Percentiles rank a stretch among this genome's conserved stretches.
Evolutionary conservation across 2,113 vertebrate species (phyloP).

Genomic region (Phalacrocorax carbo): DNA sequence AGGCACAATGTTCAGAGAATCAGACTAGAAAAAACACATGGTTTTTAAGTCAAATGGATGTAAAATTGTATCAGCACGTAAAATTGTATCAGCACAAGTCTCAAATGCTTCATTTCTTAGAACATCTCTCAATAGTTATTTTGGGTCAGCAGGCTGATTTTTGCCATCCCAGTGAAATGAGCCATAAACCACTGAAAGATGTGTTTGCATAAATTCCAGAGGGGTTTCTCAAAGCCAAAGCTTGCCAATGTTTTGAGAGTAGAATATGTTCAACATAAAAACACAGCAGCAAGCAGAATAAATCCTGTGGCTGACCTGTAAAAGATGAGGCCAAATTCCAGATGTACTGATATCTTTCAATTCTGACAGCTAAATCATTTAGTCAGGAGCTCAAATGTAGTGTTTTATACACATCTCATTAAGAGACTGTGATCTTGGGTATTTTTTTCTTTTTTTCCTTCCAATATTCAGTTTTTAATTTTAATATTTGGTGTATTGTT

Average conservation of each 20-base stretch:
- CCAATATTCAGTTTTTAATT: neutral
- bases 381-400: neutral
- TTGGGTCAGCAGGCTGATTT: neutral
- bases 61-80: neutral
- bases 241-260: neutral
- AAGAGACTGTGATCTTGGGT: neutral
- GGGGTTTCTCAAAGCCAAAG: neutral
- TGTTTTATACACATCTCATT: neutral
- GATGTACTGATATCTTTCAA: neutral
- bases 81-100: neutral
- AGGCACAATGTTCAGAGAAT: neutral
- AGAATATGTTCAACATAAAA: neutral
- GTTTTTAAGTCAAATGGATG: neutral
- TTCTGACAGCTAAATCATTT: neutral
- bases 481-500: neutral
- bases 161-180: constrained; percentile 21
- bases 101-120: neutral
- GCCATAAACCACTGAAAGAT: neutral
- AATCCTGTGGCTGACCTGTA: neutral
- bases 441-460: neutral
- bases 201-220: constrained; percentile 6
- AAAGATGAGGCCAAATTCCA: constrained; percentile 2
- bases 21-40: neutral
- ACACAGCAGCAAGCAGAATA: neutral
- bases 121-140: neutral